phyloP scores from a whole-genome alignment of 2,797 vertebrate species.

The Dendrocincla tyrannina region DNA sequence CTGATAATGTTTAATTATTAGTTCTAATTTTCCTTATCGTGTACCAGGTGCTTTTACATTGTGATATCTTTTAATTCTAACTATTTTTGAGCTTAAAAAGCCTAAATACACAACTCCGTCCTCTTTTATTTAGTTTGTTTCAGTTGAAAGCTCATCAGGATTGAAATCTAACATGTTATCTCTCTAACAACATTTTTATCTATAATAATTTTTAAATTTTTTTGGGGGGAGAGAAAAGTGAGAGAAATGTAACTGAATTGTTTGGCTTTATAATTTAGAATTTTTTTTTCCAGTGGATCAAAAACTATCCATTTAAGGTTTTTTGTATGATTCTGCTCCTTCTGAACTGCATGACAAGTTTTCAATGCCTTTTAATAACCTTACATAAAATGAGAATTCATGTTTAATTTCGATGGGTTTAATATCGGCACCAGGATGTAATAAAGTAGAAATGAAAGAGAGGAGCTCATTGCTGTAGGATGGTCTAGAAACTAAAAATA shows the following conservation, averaged over 20 bases:
- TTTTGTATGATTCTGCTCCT: neutral
- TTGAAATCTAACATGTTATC: neutral
- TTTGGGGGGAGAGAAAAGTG: fast-evolving
- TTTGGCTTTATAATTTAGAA: neutral
- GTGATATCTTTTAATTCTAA: neutral
- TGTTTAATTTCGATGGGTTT: neutral
- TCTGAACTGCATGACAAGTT: neutral
- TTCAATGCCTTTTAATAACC: neutral
- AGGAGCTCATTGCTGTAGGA: neutral
- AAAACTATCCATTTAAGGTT: neutral
- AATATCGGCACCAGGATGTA: neutral
- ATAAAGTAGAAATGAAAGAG: neutral
- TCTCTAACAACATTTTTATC: neutral
- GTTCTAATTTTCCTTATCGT: neutral
- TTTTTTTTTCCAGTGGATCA: neutral
- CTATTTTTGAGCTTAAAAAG: neutral
- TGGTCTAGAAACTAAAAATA: neutral
- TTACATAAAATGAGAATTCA: neutral
- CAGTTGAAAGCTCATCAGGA: neutral
- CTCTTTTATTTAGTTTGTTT: neutral
- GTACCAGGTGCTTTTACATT: neutral
- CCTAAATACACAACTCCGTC: neutral
- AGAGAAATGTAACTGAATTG: neutral
- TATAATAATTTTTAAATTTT: neutral
- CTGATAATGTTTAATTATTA: neutral